Conservation (phyloP, 1,140 invertebrate genomes). For the Drosophila sproati region DNA sequence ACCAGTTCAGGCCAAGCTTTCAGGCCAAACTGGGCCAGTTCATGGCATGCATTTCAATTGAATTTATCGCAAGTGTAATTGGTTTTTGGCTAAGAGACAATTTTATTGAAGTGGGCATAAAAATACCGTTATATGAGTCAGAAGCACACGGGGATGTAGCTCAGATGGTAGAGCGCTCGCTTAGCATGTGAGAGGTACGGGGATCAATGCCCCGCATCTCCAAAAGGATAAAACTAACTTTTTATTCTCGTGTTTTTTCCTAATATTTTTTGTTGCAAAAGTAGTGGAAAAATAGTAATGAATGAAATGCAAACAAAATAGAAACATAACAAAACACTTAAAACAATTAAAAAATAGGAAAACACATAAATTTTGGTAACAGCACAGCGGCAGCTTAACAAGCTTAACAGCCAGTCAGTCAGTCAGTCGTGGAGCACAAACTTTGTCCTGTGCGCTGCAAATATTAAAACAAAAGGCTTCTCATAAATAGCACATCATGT, state of each 20-base stretch:
- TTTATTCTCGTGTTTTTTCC: conserved; percentile 5
- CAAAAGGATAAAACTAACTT: conserved; percentile 18
- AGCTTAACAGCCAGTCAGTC: conserved; percentile 47
- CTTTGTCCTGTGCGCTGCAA: conserved; percentile 57
- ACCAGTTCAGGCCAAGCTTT: conserved; percentile 60
- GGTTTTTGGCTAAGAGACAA: neutral
- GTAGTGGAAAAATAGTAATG: conserved; percentile 7
- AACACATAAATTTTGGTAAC: conserved; percentile 71
- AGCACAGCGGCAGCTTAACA: conserved; percentile 59
- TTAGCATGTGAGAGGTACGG: conserved; percentile 94
- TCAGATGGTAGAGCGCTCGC: conserved; percentile 93
- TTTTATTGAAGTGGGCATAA: neutral
- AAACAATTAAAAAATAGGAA: conserved; percentile 79
- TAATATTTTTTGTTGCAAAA: neutral
- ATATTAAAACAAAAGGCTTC: conserved; percentile 81
- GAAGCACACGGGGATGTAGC: conserved; percentile 65
- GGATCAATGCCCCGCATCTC: conserved; percentile 88
- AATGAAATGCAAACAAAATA: neutral
- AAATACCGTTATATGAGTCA: conserved; percentile 10
- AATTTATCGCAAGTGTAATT: conserved; percentile 25
- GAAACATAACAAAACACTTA: conserved; percentile 66
- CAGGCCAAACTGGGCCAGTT: conserved; percentile 20
- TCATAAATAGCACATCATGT: conserved; percentile 84
- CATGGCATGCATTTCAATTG: conserved; percentile 46
- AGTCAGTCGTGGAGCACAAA: conserved; percentile 33